These are phyloP conservation scores for Cebus imitator DNA, from an alignment of 2,113 vertebrate species.

Conservation along the genomic window DNA sequence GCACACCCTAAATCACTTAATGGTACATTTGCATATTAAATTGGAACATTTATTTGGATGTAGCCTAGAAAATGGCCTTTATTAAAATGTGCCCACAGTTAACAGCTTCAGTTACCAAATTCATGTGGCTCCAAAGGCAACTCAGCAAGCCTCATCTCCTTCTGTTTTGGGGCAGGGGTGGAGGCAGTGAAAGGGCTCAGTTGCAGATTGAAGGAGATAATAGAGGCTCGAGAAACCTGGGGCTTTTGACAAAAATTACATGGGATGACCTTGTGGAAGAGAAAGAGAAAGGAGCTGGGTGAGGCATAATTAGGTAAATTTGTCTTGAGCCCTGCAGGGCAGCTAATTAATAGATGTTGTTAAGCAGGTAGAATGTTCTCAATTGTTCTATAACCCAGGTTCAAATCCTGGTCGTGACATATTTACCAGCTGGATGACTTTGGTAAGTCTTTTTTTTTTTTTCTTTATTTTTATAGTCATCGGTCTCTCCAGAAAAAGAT, in stretches of 20 bases:
- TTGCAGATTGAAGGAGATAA: neutral
- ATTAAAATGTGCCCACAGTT: constrained; percentile 59
- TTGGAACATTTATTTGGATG: constrained; percentile 47
- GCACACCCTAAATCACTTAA: constrained; percentile 52
- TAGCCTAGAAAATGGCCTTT: constrained; percentile 51
- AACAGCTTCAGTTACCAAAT: constrained; percentile 39
- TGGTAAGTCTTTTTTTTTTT: neutral
- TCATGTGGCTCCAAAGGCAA: fast-evolving
- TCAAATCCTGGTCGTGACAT: neutral
- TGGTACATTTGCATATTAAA: constrained; percentile 70
- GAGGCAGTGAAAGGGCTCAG: neutral
- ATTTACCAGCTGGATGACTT: constrained; percentile 26
- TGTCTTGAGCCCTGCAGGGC: constrained; percentile 7
- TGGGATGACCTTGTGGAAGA: constrained; percentile 13
- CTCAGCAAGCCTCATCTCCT: neutral
- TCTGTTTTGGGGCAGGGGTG: neutral
- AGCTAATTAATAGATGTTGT: constrained; percentile 45
- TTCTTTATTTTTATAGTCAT: neutral
- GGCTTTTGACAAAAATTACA: neutral
- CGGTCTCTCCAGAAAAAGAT: neutral
- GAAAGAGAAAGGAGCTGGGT: constrained; percentile 12
- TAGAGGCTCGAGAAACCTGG: neutral
- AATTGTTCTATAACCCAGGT: neutral
- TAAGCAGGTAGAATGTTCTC: neutral
- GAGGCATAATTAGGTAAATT: constrained; percentile 38